Conservation (phyloP, 2,113 vertebrate genomes). For the Jaculus jaculus region DNA sequence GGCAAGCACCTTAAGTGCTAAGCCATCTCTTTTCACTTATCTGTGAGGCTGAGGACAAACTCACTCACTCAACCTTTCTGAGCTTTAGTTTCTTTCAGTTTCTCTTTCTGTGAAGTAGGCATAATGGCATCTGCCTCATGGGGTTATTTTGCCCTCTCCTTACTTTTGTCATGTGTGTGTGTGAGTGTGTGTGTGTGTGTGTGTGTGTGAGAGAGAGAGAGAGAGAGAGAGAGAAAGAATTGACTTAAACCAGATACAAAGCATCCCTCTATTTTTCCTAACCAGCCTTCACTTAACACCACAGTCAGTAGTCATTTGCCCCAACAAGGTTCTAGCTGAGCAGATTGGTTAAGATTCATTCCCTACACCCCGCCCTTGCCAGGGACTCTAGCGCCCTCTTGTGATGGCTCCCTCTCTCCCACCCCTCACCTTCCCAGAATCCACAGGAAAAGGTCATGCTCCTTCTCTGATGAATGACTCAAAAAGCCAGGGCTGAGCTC, state of each 20-base stretch:
- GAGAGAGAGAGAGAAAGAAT: too few relatives aligned
- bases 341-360: background rate
- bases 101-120: background rate
- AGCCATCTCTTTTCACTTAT: background rate
- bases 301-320: background rate
- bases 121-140: background rate
- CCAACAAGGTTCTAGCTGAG: background rate
- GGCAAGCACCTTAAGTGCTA: too few relatives aligned
- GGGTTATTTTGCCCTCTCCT: background rate
- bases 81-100: background rate
- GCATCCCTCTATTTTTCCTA: background rate
- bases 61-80: background rate
- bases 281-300: too few relatives aligned
- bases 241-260: too few relatives aligned
- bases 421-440: conserved; percentile 16
- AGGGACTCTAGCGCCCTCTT: background rate
- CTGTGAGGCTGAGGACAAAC: background rate
- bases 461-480: conserved; percentile 67
- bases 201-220: too few relatives aligned
- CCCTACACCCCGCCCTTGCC: background rate
- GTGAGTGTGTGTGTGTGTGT: too few relatives aligned
- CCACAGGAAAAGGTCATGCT: conserved; percentile 17
- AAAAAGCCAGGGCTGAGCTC: background rate
- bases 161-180: too few relatives aligned
- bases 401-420: background rate